Evolutionary conservation across 2,888 invertebrate species (phyloP).

Genomic region (Tetanocera ferruginea): DNA sequence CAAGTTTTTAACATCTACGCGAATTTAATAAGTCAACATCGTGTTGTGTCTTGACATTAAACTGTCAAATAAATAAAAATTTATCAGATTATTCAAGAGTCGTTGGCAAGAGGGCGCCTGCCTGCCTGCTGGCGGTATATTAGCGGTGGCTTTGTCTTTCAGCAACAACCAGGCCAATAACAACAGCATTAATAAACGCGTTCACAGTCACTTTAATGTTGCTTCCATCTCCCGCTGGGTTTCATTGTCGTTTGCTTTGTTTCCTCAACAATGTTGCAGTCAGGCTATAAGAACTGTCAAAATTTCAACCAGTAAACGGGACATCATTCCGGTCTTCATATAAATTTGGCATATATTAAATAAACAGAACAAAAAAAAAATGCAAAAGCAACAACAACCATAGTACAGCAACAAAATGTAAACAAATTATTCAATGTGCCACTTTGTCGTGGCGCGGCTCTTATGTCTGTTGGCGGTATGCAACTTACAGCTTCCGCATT

Average conservation of each 20-base stretch:
- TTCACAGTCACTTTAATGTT: slow-evolving; percentile 49
- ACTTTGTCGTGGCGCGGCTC: slow-evolving; percentile 32
- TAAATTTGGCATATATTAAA: slow-evolving; percentile 10
- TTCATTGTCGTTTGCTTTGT: slow-evolving; percentile 1
- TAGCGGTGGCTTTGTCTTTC: slow-evolving; percentile 31
- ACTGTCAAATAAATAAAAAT: slow-evolving; percentile 58
- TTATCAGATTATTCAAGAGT: slow-evolving; percentile 50
- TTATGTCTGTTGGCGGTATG: neutral
- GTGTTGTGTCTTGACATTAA: slow-evolving; percentile 53
- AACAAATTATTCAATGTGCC: slow-evolving; percentile 54
- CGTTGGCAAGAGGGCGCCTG: slow-evolving; percentile 1
- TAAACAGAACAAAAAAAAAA: neutral
- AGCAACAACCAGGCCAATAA: slow-evolving; percentile 32
- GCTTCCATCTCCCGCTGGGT: slow-evolving; percentile 42
- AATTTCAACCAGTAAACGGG: slow-evolving; percentile 17
- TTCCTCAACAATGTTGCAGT: neutral
- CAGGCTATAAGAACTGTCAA: slow-evolving; percentile 24
- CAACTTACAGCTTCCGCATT: neutral
- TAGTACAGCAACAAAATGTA: slow-evolving; percentile 32
- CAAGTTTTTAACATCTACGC: neutral
- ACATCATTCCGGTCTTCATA: slow-evolving; percentile 4
- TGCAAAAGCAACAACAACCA: neutral
- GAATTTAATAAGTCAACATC: slow-evolving; percentile 53
- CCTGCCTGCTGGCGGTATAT: slow-evolving; percentile 14
- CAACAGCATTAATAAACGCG: slow-evolving; percentile 38